These are phyloP conservation scores for Drosophila robusta DNA, from an alignment of 2,888 invertebrate genomes.

Conservation along the genomic window DNA sequence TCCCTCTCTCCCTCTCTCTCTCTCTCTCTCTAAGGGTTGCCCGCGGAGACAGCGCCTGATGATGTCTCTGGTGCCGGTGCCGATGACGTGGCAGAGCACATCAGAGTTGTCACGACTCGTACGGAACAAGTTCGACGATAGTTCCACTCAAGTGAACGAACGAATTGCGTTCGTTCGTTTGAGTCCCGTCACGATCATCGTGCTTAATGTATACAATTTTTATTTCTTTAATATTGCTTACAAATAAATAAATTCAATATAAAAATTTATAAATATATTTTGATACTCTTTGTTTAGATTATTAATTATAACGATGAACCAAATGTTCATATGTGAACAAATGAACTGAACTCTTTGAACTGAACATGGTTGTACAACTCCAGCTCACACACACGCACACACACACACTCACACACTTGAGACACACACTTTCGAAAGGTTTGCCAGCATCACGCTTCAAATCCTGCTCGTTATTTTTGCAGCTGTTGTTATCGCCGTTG, in stretches of 20 bases:
- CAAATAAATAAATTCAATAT: no score
- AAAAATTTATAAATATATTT: no score
- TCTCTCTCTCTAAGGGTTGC: constrained; percentile 5
- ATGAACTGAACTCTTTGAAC: background rate
- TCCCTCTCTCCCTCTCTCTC: background rate
- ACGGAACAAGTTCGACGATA: background rate
- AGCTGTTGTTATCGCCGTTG: constrained; percentile 66
- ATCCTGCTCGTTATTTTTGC: constrained; percentile 60
- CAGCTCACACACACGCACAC: background rate
- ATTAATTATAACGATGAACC: no score
- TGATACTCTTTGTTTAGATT: no score
- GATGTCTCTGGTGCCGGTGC: constrained; percentile 25
- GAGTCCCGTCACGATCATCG: no score
- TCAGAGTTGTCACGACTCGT: background rate
- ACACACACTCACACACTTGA: constrained; percentile 5
- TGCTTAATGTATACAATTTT: no score
- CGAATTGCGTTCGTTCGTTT: background rate
- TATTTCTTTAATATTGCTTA: no score
- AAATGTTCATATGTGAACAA: background rate
- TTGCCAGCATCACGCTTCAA: constrained; percentile 55
- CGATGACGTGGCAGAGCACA: constrained; percentile 38
- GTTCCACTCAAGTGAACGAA: background rate
- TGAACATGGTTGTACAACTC: background rate
- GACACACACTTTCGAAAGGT: constrained; percentile 35
- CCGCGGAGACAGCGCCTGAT: background rate